phyloP scores from a whole-genome alignment of 1,140 invertebrate genomes.

The Pachyrhynchus sulphureomaculatus region DNA sequence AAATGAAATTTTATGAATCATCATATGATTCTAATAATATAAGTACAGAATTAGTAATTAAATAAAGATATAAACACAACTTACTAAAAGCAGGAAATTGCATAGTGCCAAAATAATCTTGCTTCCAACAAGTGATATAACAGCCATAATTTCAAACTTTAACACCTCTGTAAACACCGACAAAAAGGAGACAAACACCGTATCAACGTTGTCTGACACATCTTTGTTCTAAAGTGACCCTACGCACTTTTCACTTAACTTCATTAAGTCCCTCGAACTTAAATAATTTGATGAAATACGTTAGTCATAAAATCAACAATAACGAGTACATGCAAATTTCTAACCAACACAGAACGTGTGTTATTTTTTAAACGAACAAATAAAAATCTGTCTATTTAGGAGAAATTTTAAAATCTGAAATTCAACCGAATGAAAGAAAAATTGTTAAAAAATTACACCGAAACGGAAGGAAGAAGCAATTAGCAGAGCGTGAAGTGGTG shows the following conservation, averaged over 20 bases:
- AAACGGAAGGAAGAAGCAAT: constrained; percentile 49
- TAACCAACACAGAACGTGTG: not conserved
- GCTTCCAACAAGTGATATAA: constrained; percentile 40
- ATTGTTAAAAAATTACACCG: constrained; percentile 26
- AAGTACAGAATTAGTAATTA: too few species aligned
- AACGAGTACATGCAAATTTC: not conserved
- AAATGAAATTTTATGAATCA: too few species aligned
- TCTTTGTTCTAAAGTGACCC: constrained; percentile 2
- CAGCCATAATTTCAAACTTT: constrained; percentile 34
- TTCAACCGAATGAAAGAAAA: constrained; percentile 5
- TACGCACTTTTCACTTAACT: constrained; percentile 14
- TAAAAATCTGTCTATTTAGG: not conserved
- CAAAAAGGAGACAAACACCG: not conserved
- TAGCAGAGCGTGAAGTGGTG: constrained; percentile 45
- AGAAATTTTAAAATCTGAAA: not conserved
- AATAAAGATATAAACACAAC: not conserved
- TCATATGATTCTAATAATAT: too few species aligned
- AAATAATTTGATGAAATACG: constrained; percentile 21
- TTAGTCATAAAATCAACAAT: not conserved
- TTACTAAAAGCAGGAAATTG: constrained; percentile 4
- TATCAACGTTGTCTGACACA: constrained; percentile 2
- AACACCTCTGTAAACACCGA: not conserved
- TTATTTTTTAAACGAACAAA: not conserved
- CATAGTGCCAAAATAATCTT: constrained; percentile 42
- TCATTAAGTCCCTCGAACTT: constrained; percentile 8